These are phyloP conservation scores for Nothocercus julius DNA, from an alignment of 2,113 vertebrate species.

Conservation along the genomic window DNA sequence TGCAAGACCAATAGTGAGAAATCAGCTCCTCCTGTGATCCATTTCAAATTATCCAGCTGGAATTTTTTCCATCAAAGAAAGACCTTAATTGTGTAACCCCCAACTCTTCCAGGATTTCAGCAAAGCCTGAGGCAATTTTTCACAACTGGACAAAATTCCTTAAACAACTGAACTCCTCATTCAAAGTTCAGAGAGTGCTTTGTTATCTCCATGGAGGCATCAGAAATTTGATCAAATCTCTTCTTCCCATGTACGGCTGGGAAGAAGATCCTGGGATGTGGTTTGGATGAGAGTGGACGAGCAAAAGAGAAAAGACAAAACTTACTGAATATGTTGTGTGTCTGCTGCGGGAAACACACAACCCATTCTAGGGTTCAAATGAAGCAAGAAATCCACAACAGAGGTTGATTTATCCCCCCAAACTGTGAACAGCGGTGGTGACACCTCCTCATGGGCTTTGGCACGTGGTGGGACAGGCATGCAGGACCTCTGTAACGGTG, in stretches of 20 bases:
- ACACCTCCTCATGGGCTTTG: not conserved
- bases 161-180: not conserved
- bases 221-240: not conserved
- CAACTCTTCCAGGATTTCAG: too few species aligned
- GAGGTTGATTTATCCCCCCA: not conserved
- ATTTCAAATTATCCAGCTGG: not conserved
- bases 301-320: not conserved
- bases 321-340: not conserved
- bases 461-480: not conserved
- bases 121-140: not conserved
- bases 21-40: not conserved
- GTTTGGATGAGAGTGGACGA: not conserved
- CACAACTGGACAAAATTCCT: not conserved
- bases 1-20: not conserved
- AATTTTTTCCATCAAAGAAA: too few species aligned
- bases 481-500: not conserved
- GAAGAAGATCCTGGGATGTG: not conserved
- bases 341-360: not conserved
- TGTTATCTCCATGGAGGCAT: not conserved
- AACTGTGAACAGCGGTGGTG: not conserved
- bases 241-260: not conserved
- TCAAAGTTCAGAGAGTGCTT: not conserved
- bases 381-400: not conserved
- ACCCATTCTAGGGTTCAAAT: not conserved
- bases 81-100: not conserved